Base-by-base conservation (phyloP, 2,797 vertebrate species). In the Xiphophorus birchmanni region DNA sequence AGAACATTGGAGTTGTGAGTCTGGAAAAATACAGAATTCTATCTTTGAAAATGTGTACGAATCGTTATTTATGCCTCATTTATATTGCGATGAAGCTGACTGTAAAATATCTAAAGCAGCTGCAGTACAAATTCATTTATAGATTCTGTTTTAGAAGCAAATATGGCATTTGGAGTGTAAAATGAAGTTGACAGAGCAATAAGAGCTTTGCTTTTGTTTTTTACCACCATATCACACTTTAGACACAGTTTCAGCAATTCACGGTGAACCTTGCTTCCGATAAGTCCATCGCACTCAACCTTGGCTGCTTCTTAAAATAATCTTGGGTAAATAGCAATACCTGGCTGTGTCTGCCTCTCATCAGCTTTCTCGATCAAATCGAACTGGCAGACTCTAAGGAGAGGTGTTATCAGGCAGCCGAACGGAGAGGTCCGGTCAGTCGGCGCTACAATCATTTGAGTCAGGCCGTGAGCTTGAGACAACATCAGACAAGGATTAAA, bases 401-500 rank as follows among this genome's bases (percentile, higher is more conserved):
- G 83, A 80, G 78, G 81, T 69, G 80, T 91, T 94, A 93, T 94
- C 93, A 84, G 87, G 80, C 86, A 77, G 83, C 78, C 63, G 83
- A 86, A 79, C 15, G 76, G 76, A 86, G 76, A 79, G 83, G 78
- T 75, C 86, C 12, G 50, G 65, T 81, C 74, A 12, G 84, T 76
- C 54, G 11, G 48, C 11, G 18, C 82, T n/a, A 83, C 88, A 83
- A 88, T 91, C 87, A 87, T 92, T 91, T 85, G 84, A 91, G 87
- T 75, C 76, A 2, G 48, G 76, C 82, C 65, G 85, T 78, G 78
- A 87, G 88, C 87, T 80, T 45, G 90, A 88, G 93, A 94, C 92
- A 92, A 93, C 93, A 93, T 93, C 92, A 87, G 90, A 93, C 91
- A 90, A 84, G 90, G 90, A 93, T 92, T 93, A 93, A 92, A 91